Base-by-base conservation (phyloP, 2,797 vertebrate genomes). In the Acanthurus leucopareius region DNA sequence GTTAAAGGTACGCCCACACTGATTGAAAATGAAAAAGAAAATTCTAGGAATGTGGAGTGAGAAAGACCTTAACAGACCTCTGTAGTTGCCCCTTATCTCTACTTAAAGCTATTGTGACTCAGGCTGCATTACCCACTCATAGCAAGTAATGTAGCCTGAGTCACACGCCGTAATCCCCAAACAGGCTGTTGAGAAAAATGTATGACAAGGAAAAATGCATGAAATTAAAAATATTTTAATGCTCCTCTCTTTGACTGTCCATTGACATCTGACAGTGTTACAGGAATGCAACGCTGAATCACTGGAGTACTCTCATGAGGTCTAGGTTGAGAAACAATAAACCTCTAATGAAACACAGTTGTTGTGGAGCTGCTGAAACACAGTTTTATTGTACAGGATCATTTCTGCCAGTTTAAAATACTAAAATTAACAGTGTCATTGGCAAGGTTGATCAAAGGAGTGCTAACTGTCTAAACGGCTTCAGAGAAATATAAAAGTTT, bases 391-490 rank as follows among this genome's bases (percentile, higher is more conserved):
- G 54, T 17, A 62, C 22, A 47, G 15, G 35, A 52, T 75, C 38
- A 64, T 74, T 81, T 64, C 61, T 35, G 60, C 13, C 13, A 17
- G 38, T 73, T 79, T 61, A 76, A 61, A 62, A 63, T 77, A 60
- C 32, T 75, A 47, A 77, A 73, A 76, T 71, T 32, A 4, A 80
- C 52, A 74, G n/a, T n/a, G 16, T 45, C 47, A 40, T 9, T 59
- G 20, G 53, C 38, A 56, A 70, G 57, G 16, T 10, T 47, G 40
- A 35, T 56, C 15, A n/a, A 32, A 32, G 5, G 11, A 60, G 20
- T 25, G 2, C 19, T 73, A 53, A 80, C 61, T 61, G 61, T 51
- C 32, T 28, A 53, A 47, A 61, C 22, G 11, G 10, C 49, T 47
- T n/a, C 5, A 20, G 11, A 54, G 11, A 68, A 57, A 17, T 5